Evolutionary conservation across 2,888 invertebrate species (phyloP), one percentile per base, ranked within the genome.

Genomic region (Dasypogon diadema): DNA sequence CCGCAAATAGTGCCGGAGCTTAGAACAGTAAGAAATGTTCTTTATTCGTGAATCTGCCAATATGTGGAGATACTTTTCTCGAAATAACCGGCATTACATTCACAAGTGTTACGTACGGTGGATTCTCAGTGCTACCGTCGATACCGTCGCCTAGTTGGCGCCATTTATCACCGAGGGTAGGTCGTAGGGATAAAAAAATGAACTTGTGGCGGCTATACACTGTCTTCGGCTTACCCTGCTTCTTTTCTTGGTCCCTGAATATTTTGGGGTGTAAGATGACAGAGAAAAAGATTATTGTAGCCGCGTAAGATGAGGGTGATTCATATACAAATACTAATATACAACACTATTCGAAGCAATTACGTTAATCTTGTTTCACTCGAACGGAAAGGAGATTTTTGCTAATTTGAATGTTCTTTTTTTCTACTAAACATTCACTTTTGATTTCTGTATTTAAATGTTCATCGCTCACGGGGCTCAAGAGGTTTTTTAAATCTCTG

Each of bases 81-180:
- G 42, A 21, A 58, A 73, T 65, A 42, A 51, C 26, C 68, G 58
- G 58, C 70, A 51, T 70, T 51, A 54, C 51, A 14, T 42, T 42
- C 16, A 46, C 65, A 76, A 76, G 73, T 60, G 72, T 70, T 75
- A 75, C 56, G 63, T 75, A 51, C 75, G 48, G 48, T 30, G 34
- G 12, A 18, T 26, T 21, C 22, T 46, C 14, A 21, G 18, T 51
- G 30, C 54, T 54, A 74, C 74, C 74, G 58, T 74, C 68, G 37
- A 34, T 74, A 73, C 79, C 81, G 82, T 80, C 82, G 85, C 82
- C 85, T 83, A 82, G 81, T 83, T 84, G 85, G 85, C 85, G 85
- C 85, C 85, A 83, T 83, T 83, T 84, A 83, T 84, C 84, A 84
- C 83, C 82, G 84, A 82, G 74, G 74, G 58, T 74, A 74, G 30